Conservation (phyloP, 1,140 invertebrate genomes). For the Diuraphis noxia region DNA sequence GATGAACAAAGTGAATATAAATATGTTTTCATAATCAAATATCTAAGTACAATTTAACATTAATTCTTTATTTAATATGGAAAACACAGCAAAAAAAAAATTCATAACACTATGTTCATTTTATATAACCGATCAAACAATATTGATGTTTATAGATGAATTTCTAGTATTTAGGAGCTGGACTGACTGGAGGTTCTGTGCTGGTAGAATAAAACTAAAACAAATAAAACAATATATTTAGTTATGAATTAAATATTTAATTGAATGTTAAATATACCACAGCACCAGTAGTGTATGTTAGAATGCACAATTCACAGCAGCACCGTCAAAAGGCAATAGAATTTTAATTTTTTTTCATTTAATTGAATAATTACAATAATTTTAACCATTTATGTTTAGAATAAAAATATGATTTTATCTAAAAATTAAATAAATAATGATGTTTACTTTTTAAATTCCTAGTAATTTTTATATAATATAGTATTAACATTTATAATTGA, state of each 20-base stretch:
- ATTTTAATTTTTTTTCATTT: neutral
- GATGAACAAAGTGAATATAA: neutral
- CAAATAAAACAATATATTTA: neutral
- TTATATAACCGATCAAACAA: neutral
- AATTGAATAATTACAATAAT: no score
- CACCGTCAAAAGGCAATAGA: neutral
- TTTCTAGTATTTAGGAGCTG: conserved; percentile 42
- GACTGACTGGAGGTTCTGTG: conserved; percentile 13
- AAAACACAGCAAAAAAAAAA: neutral
- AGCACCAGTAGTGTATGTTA: neutral
- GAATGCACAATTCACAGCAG: neutral
- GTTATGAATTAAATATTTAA: neutral
- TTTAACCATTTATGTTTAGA: no score
- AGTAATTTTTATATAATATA: no score
- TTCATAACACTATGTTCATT: conserved; percentile 24
- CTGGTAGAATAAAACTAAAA: conserved; percentile 43
- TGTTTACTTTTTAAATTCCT: no score
- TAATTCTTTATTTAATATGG: neutral
- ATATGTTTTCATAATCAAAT: neutral
- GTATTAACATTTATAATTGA: no score
- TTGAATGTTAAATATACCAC: neutral
- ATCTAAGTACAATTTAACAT: neutral
- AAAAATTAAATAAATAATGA: no score
- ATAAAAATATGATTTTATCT: no score
- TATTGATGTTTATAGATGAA: neutral